Evolutionary conservation across 2,113 vertebrate species (phyloP), one percentile per base, ranked within the genome.

Genomic region (Serinus canaria): DNA sequence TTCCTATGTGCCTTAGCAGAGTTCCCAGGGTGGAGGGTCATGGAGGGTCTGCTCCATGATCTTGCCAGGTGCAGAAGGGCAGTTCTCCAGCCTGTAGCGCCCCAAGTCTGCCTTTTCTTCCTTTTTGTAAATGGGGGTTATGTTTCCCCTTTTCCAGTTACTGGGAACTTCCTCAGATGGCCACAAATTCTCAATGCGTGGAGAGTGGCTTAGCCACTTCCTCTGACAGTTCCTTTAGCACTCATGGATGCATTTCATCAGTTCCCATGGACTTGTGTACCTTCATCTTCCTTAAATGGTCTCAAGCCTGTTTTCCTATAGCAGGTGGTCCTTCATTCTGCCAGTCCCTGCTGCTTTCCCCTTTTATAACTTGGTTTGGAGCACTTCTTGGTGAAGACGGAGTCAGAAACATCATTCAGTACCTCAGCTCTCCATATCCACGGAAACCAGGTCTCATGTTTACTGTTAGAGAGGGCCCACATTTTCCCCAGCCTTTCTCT

Each of bases 171-270:
- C 21, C 11, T 81, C 39, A 41, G 39, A 6, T 68, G 55, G 14
- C n/a, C 9, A 11, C 0, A 0, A 35, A 10, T 30, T 62, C n/a
- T 60, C 11, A 22, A 3, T 41, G 78, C 62, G 46, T 53, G 39
- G 47, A n/a, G 28, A 53, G 6, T 74, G 33, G 33, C n/a, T 60
- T 75, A 50, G 14, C 28, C n/a, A 7, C 53, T 68, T 75, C 33
- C 30, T 60, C 21, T 22, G n/a, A 67, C 8, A 19, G 7, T 41
- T 75, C 13, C 9, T 6, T 62, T 39, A 28, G 30, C 20, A 46
- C 9, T 46, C n/a, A 31, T 25, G 62, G 20, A 46, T 68, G 17
- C 25, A 35, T 62, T 53, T 68, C n/a, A 60, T 82, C 24, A 41
- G 39, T 39, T 68, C 41, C 24, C n/a, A 27, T 55, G 39, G n/a